Percentiles rank a stretch among this genome's conserved stretches.
Conservation (phyloP, 2,797 vertebrate species). For the Sylvia borin region DNA sequence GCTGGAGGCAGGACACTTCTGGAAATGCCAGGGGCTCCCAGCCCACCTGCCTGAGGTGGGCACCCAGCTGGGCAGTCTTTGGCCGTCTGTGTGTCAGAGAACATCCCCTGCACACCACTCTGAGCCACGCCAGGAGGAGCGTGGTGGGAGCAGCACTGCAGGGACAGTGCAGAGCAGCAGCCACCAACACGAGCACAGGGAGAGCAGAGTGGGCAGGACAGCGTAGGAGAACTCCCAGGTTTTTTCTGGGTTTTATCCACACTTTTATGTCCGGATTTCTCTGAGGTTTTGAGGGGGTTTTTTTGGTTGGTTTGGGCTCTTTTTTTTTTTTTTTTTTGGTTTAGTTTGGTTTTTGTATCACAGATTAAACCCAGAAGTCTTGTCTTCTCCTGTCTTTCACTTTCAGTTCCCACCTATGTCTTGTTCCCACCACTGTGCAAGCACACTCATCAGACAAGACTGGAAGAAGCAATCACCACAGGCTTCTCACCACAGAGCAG, state of each 20-base stretch:
- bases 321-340: neutral
- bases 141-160: neutral
- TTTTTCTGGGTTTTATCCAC: neutral
- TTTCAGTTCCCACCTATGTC: neutral
- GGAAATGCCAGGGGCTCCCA: neutral
- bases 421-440: neutral
- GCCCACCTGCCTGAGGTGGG: neutral
- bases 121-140: rapidly evolving
- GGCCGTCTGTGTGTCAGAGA: neutral
- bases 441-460: neutral
- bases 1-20: neutral
- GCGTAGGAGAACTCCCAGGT: neutral
- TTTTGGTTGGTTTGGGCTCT: neutral
- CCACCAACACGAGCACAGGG: rapidly evolving
- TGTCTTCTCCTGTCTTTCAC: neutral
- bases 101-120: neutral
- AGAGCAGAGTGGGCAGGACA: neutral
- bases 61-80: neutral
- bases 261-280: neutral
- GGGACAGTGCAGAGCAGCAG: neutral
- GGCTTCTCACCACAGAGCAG: neutral
- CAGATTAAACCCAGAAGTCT: neutral
- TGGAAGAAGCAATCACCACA: neutral
- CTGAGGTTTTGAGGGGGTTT: rapidly evolving
- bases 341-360: neutral